phyloP scores from a whole-genome alignment of 2,113 vertebrate species.

The Pipa parva region DNA sequence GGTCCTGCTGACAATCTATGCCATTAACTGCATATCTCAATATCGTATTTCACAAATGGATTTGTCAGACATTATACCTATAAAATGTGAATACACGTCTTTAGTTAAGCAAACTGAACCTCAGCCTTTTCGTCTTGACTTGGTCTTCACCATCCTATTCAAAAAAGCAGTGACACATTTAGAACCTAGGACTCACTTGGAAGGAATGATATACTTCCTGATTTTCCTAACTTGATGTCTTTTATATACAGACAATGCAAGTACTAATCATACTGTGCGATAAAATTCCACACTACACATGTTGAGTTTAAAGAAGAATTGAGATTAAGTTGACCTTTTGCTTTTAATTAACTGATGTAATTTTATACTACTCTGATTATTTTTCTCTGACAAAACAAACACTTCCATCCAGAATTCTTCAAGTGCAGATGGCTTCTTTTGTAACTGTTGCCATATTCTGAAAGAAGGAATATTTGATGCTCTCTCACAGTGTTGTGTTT shows the following conservation, averaged over 20 bases:
- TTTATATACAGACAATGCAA: background rate
- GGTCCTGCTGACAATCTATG: too few relatives aligned
- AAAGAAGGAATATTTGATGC: slow-evolving; percentile 45
- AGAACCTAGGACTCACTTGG: too few relatives aligned
- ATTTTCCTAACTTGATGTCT: background rate
- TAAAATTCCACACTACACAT: background rate
- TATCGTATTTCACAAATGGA: too few relatives aligned
- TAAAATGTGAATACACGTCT: too few relatives aligned
- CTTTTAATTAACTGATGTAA: slow-evolving; percentile 6
- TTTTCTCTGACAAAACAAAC: slow-evolving; percentile 16
- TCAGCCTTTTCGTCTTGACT: too few relatives aligned
- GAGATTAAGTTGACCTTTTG: background rate
- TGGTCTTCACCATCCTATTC: too few relatives aligned
- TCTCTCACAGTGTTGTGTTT: slow-evolving; percentile 49
- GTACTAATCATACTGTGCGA: background rate
- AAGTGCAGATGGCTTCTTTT: slow-evolving; percentile 27
- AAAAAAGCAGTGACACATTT: too few relatives aligned
- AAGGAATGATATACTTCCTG: too few relatives aligned
- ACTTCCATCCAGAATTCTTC: slow-evolving; percentile 15
- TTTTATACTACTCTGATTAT: slow-evolving; percentile 7
- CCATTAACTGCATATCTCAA: too few relatives aligned
- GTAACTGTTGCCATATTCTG: slow-evolving; percentile 39
- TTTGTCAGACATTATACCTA: too few relatives aligned
- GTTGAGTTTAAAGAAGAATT: background rate
- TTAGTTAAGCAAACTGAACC: too few relatives aligned